These are phyloP conservation scores for Pycnomerus fuliginosus DNA, from an alignment of 2,888 invertebrate species.

Conservation along the genomic window DNA sequence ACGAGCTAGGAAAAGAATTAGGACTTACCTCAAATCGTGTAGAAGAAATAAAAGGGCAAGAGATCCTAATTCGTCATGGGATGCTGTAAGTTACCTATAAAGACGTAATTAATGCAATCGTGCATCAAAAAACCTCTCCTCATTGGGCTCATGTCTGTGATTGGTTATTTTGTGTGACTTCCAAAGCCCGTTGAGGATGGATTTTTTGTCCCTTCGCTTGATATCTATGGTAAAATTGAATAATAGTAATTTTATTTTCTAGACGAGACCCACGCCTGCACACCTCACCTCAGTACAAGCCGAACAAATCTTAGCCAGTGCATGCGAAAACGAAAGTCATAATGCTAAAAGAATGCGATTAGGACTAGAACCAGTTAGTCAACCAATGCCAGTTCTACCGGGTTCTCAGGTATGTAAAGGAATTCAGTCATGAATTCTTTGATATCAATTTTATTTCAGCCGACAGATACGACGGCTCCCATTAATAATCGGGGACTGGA, in stretches of 20 bases:
- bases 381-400: slow-evolving; percentile 79
- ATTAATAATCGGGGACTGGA: slow-evolving; percentile 54
- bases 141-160: background rate
- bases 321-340: slow-evolving; percentile 96
- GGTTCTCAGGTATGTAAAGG: slow-evolving; percentile 58
- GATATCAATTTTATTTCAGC: slow-evolving; percentile 46
- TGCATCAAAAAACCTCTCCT: background rate
- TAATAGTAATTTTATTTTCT: no score
- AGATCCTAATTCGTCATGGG: slow-evolving; percentile 79
- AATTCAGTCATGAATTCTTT: background rate
- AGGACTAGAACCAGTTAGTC: slow-evolving; percentile 91
- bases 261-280: slow-evolving; percentile 93
- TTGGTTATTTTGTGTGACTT: background rate
- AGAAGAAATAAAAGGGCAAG: slow-evolving; percentile 90
- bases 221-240: no score
- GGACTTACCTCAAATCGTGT: slow-evolving; percentile 95
- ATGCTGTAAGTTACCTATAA: slow-evolving; percentile 67
- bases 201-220: background rate
- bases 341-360: slow-evolving; percentile 96
- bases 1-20: slow-evolving; percentile 88
- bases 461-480: slow-evolving; percentile 62
- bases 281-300: slow-evolving; percentile 96
- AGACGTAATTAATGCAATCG: background rate
- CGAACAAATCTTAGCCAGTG: slow-evolving; percentile 92
- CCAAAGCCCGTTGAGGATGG: no score